Evolutionary conservation across 1,140 invertebrate genomes (phyloP).

Genomic region (Sminthurides bifidus): DNA sequence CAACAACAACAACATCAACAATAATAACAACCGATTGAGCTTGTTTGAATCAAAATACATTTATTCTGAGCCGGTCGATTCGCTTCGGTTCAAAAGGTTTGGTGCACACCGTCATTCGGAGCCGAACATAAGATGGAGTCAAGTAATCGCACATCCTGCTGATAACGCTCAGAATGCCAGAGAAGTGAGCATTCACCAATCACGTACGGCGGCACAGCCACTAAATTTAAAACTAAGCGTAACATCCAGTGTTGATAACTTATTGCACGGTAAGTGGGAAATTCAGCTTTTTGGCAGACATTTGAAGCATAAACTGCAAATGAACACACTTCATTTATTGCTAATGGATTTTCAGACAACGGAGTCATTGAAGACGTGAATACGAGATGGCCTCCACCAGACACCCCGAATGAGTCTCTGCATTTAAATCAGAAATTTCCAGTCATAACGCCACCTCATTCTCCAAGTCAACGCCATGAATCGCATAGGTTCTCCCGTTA

Average conservation of each 20-base stretch:
- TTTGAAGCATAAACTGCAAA: too few species aligned
- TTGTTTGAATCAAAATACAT: conserved; percentile 15
- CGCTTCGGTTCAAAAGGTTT: conserved; percentile 24
- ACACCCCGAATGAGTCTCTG: too few species aligned
- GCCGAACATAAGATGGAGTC: conserved; percentile 30
- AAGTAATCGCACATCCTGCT: background rate
- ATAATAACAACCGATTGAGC: conserved; percentile 14
- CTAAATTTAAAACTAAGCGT: too few species aligned
- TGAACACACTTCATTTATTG: too few species aligned
- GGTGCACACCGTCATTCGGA: conserved; percentile 27
- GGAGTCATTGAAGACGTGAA: too few species aligned
- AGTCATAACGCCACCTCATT: conserved; percentile 16
- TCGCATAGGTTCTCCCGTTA: conserved; percentile 28
- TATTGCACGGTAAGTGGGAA: background rate
- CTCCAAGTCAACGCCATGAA: conserved; percentile 9
- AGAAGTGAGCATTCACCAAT: too few species aligned
- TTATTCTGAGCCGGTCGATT: conserved; percentile 31
- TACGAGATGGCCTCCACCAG: too few species aligned
- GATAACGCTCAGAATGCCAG: background rate
- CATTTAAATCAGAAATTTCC: too few species aligned
- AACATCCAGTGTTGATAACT: conserved; percentile 8
- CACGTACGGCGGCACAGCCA: too few species aligned
- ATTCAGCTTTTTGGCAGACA: too few species aligned
- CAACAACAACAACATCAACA: background rate
- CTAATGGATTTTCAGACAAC: too few species aligned